A percentile compares a stretch with the other conserved stretches of the same genome.
Evolutionary conservation across 2,797 vertebrate species (phyloP).

Genomic region (Rhinella marina): DNA sequence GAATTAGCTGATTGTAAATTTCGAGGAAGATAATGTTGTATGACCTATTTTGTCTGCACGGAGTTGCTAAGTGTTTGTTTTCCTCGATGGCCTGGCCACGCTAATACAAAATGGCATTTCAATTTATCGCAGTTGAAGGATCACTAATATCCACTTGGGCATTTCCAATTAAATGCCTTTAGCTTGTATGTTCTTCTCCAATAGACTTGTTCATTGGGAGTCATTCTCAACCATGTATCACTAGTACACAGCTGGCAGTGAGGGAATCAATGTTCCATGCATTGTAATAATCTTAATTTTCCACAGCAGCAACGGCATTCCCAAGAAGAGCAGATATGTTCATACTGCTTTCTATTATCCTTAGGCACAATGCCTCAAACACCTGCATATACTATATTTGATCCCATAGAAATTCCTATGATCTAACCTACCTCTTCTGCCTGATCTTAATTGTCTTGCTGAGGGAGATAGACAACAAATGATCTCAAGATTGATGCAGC

Average conservation of each 20-base stretch:
- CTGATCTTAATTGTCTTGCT: neutral
- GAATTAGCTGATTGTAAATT: neutral
- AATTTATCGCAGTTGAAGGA: slow-evolving; percentile 25
- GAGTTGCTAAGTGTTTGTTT: neutral
- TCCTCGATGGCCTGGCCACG: neutral
- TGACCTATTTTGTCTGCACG: neutral
- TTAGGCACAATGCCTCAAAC: neutral
- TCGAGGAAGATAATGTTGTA: neutral
- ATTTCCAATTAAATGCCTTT: slow-evolving; percentile 30
- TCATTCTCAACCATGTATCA: neutral
- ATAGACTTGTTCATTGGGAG: slow-evolving; percentile 24
- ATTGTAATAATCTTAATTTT: slow-evolving; percentile 19
- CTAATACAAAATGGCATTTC: slow-evolving; percentile 29
- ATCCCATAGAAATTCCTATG: neutral
- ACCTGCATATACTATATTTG: neutral
- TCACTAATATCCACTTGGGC: slow-evolving; percentile 27
- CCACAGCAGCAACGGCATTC: neutral
- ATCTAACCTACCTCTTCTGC: neutral
- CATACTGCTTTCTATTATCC: neutral
- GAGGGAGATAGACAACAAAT: neutral
- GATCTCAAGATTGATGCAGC: neutral
- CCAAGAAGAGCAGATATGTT: neutral
- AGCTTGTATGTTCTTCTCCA: slow-evolving; percentile 20
- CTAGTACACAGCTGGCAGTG: slow-evolving; percentile 30
- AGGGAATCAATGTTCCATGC: slow-evolving; percentile 24